Evolutionary conservation across 2,113 vertebrate genomes (phyloP).

Genomic region (Ceyx cyanopectus): DNA sequence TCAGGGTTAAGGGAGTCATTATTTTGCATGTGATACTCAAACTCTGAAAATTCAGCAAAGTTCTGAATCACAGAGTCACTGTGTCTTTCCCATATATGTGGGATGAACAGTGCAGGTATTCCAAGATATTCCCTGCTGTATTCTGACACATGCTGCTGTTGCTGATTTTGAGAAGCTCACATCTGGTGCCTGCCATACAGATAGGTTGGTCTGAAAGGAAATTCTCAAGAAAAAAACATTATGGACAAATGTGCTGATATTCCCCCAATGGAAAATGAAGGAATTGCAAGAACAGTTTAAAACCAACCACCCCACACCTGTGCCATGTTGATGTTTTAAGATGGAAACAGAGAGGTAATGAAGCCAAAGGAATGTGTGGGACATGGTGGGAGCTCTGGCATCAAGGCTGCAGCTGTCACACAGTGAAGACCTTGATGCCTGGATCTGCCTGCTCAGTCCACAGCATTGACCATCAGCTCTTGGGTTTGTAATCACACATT

Average conservation of each 20-base stretch:
- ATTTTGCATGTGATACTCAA: neutral
- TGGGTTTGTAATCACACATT: neutral
- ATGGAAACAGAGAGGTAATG: neutral
- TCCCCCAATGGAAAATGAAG: neutral
- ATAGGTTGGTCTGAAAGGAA: neutral
- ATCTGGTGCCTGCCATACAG: neutral
- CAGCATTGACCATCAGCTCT: neutral
- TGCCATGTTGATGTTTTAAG: neutral
- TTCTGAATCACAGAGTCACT: neutral
- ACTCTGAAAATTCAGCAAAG: neutral
- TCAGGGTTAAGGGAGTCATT: neutral
- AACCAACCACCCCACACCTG: rapidly evolving
- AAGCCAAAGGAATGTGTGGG: neutral
- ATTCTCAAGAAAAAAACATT: neutral
- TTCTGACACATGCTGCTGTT: neutral
- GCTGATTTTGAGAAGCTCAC: neutral
- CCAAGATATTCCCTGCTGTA: neutral
- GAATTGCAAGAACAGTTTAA: neutral
- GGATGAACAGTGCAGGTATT: neutral
- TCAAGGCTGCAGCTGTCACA: neutral
- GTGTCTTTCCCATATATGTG: neutral
- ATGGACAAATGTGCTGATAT: neutral
- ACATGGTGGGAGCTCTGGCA: neutral
- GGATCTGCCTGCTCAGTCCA: neutral
- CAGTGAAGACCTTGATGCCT: neutral